Evolutionary conservation across 2,888 invertebrate genomes (phyloP), one percentile per base, ranked within the genome.

Genomic region (Lordiphosa fenestrarum): DNA sequence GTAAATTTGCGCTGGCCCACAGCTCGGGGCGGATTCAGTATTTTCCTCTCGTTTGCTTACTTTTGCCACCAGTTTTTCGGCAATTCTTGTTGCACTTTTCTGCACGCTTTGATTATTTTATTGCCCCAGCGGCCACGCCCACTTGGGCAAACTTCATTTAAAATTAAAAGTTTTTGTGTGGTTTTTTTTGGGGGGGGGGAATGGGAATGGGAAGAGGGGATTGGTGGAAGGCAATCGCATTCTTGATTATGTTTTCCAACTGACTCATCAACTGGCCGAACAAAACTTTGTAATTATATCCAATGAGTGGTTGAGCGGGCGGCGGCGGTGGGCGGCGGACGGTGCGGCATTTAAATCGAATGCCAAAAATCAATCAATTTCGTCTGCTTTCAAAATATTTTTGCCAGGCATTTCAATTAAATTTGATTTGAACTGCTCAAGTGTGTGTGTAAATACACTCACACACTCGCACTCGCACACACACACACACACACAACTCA

Each of bases 221-320:
- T n/a, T n/a, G n/a, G n/a, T n/a, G n/a, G 41, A 59, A 57, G 50
- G 37, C 60, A 72, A 77, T 72, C 74, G 74, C 81, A 81, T 81
- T 74, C 81, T 76, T 76, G 76, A 76, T 80, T 81, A 70, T 76
- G 76, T 74, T 76, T 76, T 76, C 73, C 71, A 76, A 76, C 73
- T 73, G 72, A 71, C 76, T 77, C 81, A 77, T 76, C 76, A 77
- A 77, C 70, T 74, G 71, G 69, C 81, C 75, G 30, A 73, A 67
- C 81, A 71, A 73, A 81, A 73, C 74, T 81, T 81, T 76, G 71
- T 73, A 80, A 81, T 80, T 81, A 77, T 81, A 81, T 76, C 77
- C 30, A 76, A 71, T 73, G 77, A 73, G 69, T 69, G 60, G 58
- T 30, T 19, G 37, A 23, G 25, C 38, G 38, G 12, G 30, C 38